phyloP scores from a whole-genome alignment of 1,140 invertebrate genomes.

The Cephus cinctus region DNA sequence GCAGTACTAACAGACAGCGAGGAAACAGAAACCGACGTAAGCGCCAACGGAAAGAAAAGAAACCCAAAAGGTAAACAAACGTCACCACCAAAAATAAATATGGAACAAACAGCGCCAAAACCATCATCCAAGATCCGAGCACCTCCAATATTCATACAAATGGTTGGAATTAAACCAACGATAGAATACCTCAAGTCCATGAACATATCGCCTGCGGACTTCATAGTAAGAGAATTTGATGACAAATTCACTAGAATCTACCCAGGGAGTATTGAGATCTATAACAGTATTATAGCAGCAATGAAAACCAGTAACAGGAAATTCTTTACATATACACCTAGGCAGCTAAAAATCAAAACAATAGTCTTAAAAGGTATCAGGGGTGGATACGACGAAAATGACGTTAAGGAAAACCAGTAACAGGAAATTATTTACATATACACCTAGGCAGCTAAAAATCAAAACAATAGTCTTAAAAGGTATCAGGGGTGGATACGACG shows the following conservation, averaged over 20 bases:
- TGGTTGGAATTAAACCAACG: no score
- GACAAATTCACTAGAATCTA: no score
- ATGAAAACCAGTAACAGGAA: neutral
- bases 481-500: conserved; percentile 2
- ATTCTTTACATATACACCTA: conserved; percentile 6
- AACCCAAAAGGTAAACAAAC: no score
- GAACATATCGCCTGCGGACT: neutral
- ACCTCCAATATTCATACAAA: no score
- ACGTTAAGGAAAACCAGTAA: neutral
- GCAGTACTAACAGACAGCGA: no score
- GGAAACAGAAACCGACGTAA: no score
- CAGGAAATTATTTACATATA: conserved; percentile 2
- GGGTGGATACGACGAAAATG: conserved; percentile 2
- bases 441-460: conserved; percentile 3
- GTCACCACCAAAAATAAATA: no score
- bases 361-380: conserved; percentile 5
- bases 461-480: conserved; percentile 9
- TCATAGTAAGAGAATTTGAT: conserved; percentile 2
- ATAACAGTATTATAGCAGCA: neutral
- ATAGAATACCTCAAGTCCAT: no score
- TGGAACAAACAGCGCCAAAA: no score
- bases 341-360: conserved; percentile 7
- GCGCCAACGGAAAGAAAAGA: no score
- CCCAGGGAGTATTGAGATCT: no score
- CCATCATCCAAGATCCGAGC: no score